Conservation (phyloP, 30 jellyfish, hydroid and myxozoan genomes). For the Cassiopea andromeda region DNA sequence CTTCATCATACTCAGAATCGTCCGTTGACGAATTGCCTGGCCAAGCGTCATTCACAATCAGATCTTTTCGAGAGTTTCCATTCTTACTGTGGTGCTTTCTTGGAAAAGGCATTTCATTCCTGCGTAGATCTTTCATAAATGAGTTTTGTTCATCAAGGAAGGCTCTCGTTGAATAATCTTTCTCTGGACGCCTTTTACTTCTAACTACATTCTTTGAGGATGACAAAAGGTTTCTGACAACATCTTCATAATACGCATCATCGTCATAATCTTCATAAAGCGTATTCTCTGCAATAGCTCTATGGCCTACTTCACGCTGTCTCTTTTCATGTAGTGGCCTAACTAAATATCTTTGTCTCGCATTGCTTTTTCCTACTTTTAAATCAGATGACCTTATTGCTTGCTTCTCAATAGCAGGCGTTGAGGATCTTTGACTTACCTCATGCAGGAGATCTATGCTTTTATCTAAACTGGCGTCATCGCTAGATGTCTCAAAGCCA, state of each 20-base stretch:
- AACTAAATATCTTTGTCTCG: not conserved
- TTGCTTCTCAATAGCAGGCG: constrained; percentile 22
- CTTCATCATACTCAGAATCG: not conserved
- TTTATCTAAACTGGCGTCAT: constrained; percentile 7
- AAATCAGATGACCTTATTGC: constrained; percentile 25
- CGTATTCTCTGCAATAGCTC: not conserved
- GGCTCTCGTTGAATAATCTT: not conserved
- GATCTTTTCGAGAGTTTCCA: not conserved
- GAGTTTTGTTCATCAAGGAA: not conserved
- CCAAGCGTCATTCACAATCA: not conserved
- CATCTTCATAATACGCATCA: constrained; percentile 3
- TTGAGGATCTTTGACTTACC: not conserved
- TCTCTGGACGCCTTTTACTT: not conserved
- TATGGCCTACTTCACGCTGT: not conserved
- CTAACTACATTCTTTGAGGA: not conserved
- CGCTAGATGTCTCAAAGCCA: constrained; percentile 4
- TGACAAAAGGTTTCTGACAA: not conserved
- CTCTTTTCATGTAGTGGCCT: not conserved
- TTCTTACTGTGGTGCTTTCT: not conserved
- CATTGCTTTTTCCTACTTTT: not conserved
- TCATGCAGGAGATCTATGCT: not conserved
- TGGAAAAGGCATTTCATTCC: not conserved
- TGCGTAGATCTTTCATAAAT: not conserved
- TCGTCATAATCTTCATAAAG: constrained; percentile 4
- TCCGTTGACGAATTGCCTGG: not conserved